Evolutionary conservation across 2,888 invertebrate species (phyloP), one percentile per base, ranked within the genome.

Genomic region (Platycheirus rosarum): DNA sequence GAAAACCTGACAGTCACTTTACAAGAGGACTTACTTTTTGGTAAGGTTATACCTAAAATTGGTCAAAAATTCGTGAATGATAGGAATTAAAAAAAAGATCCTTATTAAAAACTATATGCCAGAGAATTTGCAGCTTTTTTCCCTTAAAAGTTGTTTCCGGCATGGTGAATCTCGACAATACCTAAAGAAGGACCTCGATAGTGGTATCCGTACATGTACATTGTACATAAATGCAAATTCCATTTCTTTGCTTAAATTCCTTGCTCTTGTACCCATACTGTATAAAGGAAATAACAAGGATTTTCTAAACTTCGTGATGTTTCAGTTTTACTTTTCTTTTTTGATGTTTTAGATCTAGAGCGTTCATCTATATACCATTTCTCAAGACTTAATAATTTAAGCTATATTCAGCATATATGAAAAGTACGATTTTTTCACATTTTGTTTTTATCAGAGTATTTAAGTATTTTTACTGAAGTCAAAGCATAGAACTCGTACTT

Each of bases 131-230:
- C 29, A 32, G 51, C 32, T 49, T 66, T n/a, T 11, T 0, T 16
- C 32, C 20, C 23, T 42, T 32, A 8, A 8, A 32, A 8, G 14
- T 20, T 49, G 32, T 5, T 11, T 46, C 20, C 5, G 16, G 55
- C 1, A n/a, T 32, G 29, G 29, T 11, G 11, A 65, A n/a, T 40
- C 32, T 74, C 9, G 16, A 49, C 14, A 14, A 66, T 49, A 23
- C 18, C 35, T 9, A 49, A 23, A 66, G 37, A 13, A 42, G 14
- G 13, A 37, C 3, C 29, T 8, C 29, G 5, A 32, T 32, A 7
- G 29, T 32, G 8, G 29, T 32, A 32, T 32, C 2, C 6, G 23
- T 23, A 23, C 23, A 6, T 23, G 3, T 23, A 23, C 8, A 32
- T n/a, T 7, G 29, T 32, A 32, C 7, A 32, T 32, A 32, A 23